A percentile compares a stretch with the other conserved stretches of the same genome.
phyloP scores from a whole-genome alignment of 2,888 invertebrate species.

The Scaptomyza polygonia region DNA sequence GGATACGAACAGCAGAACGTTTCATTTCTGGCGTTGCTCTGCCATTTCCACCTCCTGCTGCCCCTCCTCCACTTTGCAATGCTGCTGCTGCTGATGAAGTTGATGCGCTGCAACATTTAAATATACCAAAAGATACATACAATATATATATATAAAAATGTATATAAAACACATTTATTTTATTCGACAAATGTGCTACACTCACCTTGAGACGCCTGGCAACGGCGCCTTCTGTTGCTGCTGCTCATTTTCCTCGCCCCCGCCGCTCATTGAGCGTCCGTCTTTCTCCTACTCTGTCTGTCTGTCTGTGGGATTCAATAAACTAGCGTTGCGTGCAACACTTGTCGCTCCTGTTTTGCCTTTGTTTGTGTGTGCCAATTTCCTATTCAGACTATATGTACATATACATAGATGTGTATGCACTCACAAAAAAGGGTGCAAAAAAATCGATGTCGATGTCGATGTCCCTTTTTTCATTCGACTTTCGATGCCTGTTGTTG shows the following conservation, averaged over 20 bases:
- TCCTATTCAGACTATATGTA: conserved; percentile 40
- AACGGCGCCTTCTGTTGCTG: conserved; percentile 52
- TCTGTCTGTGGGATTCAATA: conserved; percentile 28
- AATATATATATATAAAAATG: too few species aligned
- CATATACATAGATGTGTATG: conserved; percentile 7
- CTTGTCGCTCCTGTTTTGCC: conserved; percentile 36
- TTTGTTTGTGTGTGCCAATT: conserved; percentile 63
- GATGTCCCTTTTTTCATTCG: conserved; percentile 60
- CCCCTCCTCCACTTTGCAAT: conserved; percentile 21
- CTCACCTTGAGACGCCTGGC: conserved; percentile 41
- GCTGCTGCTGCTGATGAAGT: conserved; percentile 56
- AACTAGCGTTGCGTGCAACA: conserved; percentile 35
- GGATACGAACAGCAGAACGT: conserved; percentile 91
- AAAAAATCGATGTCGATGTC: conserved; percentile 70
- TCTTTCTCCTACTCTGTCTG: conserved; percentile 15
- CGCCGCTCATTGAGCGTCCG: conserved; percentile 63
- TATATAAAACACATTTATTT: background rate
- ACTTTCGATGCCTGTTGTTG: conserved; percentile 10
- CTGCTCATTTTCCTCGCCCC: conserved; percentile 53
- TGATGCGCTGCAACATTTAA: conserved; percentile 44
- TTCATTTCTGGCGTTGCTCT: conserved; percentile 86
- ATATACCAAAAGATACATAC: background rate
- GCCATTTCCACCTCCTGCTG: conserved; percentile 23
- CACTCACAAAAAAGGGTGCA: conserved; percentile 58
- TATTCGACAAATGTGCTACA: background rate